Evolutionary conservation across 2,888 invertebrate genomes (phyloP).

Genomic region (Chrysolina haemoptera): DNA sequence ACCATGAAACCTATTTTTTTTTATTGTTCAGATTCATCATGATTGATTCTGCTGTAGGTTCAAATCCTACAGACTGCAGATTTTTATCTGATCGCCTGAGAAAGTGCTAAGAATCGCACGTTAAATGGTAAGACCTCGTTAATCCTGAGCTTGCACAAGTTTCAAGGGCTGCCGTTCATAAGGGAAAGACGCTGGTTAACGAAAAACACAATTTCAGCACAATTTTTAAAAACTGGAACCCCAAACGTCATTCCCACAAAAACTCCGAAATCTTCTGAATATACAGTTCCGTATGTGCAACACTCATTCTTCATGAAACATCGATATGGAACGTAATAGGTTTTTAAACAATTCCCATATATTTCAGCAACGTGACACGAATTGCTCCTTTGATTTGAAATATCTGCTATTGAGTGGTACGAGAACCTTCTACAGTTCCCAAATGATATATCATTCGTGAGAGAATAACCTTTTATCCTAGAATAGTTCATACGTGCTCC

Average conservation of each 20-base stretch:
- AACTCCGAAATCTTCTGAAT: neutral
- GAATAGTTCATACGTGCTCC: slow-evolving; percentile 15
- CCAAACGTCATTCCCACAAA: neutral
- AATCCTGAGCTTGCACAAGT: no score
- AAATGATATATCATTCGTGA: slow-evolving; percentile 30
- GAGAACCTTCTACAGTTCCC: slow-evolving; percentile 30
- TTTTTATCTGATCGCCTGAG: no score
- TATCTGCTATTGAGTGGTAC: slow-evolving; percentile 45
- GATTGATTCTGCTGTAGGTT: no score
- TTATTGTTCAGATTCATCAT: no score
- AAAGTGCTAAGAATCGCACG: no score
- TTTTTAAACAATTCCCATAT: slow-evolving; percentile 45
- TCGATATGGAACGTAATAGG: slow-evolving; percentile 31
- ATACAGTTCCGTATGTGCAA: neutral
- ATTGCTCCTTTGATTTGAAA: slow-evolving; percentile 46
- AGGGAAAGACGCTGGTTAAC: no score
- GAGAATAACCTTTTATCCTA: slow-evolving; percentile 11
- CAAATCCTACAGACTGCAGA: no score
- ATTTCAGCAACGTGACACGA: slow-evolving; percentile 44
- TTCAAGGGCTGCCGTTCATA: no score
- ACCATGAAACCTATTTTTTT: no score
- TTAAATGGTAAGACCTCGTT: no score
- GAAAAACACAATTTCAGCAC: no score
- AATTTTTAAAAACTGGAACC: no score
- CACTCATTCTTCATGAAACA: neutral